Base-by-base conservation (phyloP, 2,888 invertebrate species). In the Tipula unca region DNA sequence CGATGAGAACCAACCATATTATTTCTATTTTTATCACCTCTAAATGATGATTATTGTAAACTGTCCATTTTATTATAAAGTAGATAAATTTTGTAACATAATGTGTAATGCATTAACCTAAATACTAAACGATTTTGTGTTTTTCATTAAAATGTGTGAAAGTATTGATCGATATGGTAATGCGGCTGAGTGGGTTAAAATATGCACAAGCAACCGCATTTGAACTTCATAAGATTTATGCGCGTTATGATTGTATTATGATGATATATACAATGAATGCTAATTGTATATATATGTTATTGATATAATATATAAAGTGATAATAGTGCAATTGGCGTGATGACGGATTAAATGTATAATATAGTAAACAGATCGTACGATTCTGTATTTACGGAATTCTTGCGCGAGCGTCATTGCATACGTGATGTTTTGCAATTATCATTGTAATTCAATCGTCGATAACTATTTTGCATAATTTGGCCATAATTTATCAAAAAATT, bases 1-100 rank as follows among this genome's bases (percentile, higher is more conserved):
- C 25, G 69, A 69, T 69, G 4, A 48, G 17, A 32, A 32, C 32
- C 32, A 69, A 69, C 69, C 69, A 69, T 69, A 69, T 69, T 69
- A 25, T 69, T 69, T 69, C 69, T 69, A 69, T 69, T 69, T 69
- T 69, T 69, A 69, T 69, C 69, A 69, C 69, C 69, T 69, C 69
- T 17, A n/a, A n/a, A 25, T 10, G 69, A 20, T 69, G 69, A 69
- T 69, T 25, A 69, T 69, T 69, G 69, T 69, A 69, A 69, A 69
- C 69, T 69, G 69, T 69, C 69, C 69, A 69, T 69, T 69, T 69
- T 69, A 69, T 69, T 69, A 69, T 25, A 25, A 69, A 48, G 17
- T 48, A 48, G 17, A 48, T 48, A 17, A 3, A 69, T 69, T 69
- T 69, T 69, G 25, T 69, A 69, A 69, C 69, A 10, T 69, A 48